Conservation (phyloP, 2,888 invertebrate species). For the Mayetiola destructor region DNA sequence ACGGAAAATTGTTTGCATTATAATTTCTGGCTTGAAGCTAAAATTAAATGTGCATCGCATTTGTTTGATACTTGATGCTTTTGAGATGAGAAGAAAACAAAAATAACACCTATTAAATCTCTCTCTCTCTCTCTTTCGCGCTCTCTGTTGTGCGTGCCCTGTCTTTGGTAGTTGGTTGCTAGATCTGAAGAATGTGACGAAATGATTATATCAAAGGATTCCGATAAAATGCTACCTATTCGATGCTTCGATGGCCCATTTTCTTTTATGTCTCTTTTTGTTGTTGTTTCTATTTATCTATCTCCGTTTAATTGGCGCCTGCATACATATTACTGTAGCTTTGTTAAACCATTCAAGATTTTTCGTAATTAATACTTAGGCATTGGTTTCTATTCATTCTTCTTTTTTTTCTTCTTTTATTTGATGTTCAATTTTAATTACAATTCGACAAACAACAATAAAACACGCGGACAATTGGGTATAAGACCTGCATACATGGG, state of each 20-base stretch:
- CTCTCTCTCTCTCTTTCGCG: no score
- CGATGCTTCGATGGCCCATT: neutral
- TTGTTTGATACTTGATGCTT: no score
- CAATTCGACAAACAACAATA: neutral
- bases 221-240: neutral
- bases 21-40: no score
- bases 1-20: no score
- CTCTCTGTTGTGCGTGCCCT: no score
- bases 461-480: neutral
- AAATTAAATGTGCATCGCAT: no score
- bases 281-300: neutral
- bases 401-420: neutral
- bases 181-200: no score
- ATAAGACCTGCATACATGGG: neutral
- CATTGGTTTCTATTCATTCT: neutral
- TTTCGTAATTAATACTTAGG: neutral
- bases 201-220: slow-evolving; percentile 4
- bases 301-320: neutral
- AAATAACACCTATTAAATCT: no score
- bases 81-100: no score
- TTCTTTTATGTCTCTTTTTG: slow-evolving; percentile 2
- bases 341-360: neutral
- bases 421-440: neutral
- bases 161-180: no score
- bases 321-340: neutral